Base-by-base conservation (phyloP, 92 coral and sea anemone genomes). In the Metridium senile region DNA sequence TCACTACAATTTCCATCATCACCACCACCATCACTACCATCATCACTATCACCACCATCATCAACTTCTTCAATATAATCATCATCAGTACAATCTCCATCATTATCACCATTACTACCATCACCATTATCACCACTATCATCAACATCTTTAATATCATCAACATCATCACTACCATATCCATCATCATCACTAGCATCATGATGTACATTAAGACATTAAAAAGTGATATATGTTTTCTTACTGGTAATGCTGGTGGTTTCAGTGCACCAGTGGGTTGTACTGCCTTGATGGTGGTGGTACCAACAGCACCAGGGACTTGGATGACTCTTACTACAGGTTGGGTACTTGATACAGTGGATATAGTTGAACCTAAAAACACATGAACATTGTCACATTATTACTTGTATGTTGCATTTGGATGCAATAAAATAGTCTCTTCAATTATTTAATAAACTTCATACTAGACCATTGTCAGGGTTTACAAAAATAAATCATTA, bases 291-390 rank as follows among this genome's bases (percentile, higher is more conserved):
- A 2, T 21, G 17, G 23, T 16, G 16, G 51, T 2, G 23, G 22
- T 27, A 0, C 87, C 88, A 27, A 81, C 90, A 18, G 91, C 80
- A 30, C 87, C 89, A 33, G 97, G 97, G 20, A 91, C 97, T 69
- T 91, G 97, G 45, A 91, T 89, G 23, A 91, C 90, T 35, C 89
- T 90, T 0, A 92, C 89, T 29, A 82, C 80, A 19, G 97, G 93
- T 43, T 92, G 97, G 26, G 87, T 88, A 61, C 84, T 82, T 18
- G 90, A 46, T 3, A 54, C 90, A 69, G 83, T 77, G 13, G 85
- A 33, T 27, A 75, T 11, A 29, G 84, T 61, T 70, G 91, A 58
- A 70, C 68, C 84, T 79, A 34, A 29, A n/a, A 63, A 39, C 58
- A 35, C 26, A 74, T 9, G 2, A 69, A n/a, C 11, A 2, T 19